These are phyloP conservation scores for Drosophila quadrilineata DNA, from an alignment of 1,140 invertebrate genomes.

Conservation along the genomic window DNA sequence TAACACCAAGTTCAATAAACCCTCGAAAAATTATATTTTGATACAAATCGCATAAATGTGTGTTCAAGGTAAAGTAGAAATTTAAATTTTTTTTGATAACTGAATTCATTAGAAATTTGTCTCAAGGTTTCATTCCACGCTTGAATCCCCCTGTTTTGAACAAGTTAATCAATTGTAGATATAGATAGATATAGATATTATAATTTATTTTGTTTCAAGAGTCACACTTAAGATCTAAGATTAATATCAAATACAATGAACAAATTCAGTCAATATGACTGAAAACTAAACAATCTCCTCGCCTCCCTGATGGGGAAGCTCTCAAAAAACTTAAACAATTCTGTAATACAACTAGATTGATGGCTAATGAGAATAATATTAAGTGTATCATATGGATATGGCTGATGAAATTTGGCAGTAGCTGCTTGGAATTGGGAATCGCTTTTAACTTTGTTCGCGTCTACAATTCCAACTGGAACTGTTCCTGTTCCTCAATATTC, in stretches of 20 bases:
- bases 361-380: background rate
- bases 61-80: too few relatives aligned
- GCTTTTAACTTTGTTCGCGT: background rate
- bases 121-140: too few relatives aligned
- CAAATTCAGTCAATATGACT: constrained; percentile 57
- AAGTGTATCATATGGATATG: background rate
- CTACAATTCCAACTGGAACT: constrained; percentile 80
- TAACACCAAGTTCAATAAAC: too few relatives aligned
- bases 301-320: constrained; percentile 23
- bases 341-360: constrained; percentile 44
- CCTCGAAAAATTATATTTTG: too few relatives aligned
- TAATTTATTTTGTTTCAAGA: constrained; percentile 30
- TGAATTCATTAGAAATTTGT: too few relatives aligned
- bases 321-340: constrained; percentile 20
- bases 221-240: constrained; percentile 32
- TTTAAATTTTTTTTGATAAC: too few relatives aligned
- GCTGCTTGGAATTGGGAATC: constrained; percentile 43
- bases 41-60: too few relatives aligned
- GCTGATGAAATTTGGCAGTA: constrained; percentile 58
- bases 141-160: too few relatives aligned
- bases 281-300: constrained; percentile 29
- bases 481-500: constrained; percentile 79
- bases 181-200: background rate
- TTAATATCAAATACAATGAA: constrained; percentile 8
- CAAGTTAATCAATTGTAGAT: too few relatives aligned